Conservation (phyloP, 1,140 invertebrate genomes). For the Apocrypta bakeri region DNA sequence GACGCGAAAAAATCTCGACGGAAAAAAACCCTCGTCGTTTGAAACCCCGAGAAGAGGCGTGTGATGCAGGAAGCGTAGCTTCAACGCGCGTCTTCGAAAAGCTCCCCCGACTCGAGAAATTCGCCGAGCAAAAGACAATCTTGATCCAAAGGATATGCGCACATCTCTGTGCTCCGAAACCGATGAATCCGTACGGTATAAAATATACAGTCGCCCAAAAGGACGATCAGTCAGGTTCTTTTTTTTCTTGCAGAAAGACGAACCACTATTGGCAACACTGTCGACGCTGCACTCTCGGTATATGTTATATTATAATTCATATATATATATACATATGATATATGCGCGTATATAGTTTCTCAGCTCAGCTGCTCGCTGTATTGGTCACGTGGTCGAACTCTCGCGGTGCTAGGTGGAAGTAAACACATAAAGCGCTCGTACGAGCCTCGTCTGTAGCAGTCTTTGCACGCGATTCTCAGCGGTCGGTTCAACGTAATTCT, state of each 20-base stretch:
- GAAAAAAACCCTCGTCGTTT: neutral
- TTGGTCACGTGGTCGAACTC: neutral
- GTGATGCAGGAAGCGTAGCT: too few species aligned
- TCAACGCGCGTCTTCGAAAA: too few species aligned
- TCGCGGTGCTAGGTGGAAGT: constrained; percentile 23
- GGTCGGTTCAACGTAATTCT: neutral
- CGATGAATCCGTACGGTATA: neutral
- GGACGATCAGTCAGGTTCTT: neutral
- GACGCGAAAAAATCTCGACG: too few species aligned
- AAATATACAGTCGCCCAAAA: too few species aligned
- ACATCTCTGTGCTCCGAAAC: too few species aligned
- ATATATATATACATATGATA: too few species aligned
- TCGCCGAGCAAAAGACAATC: neutral
- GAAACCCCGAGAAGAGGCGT: neutral
- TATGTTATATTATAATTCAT: too few species aligned
- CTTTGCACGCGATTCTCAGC: neutral
- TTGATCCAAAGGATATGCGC: neutral
- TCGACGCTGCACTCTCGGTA: neutral
- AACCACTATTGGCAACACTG: neutral
- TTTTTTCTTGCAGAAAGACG: too few species aligned
- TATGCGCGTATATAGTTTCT: too few species aligned
- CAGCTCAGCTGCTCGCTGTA: neutral
- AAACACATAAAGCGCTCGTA: constrained; percentile 13
- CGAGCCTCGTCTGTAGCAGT: neutral
- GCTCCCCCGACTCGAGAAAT: neutral